Percentiles rank a stretch among this genome's conserved stretches.
These are phyloP conservation scores for Morpho achilles DNA, from an alignment of 2,888 invertebrate species.

Conservation along the genomic window DNA sequence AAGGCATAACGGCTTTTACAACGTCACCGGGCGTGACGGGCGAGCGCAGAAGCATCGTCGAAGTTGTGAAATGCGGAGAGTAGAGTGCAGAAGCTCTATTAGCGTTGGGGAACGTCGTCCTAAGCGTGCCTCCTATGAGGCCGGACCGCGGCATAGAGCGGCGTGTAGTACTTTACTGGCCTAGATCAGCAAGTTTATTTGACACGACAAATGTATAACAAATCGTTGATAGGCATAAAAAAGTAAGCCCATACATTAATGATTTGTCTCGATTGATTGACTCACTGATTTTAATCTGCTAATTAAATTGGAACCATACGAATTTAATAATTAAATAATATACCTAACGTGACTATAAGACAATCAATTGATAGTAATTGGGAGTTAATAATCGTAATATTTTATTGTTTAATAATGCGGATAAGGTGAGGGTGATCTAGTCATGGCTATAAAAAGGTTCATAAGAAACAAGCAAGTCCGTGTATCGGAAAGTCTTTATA, in stretches of 20 bases:
- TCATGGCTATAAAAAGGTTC: neutral
- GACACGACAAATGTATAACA: too few species aligned
- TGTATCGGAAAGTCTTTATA: neutral
- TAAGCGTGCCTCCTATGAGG: too few species aligned
- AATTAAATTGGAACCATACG: neutral
- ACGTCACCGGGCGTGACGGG: too few species aligned
- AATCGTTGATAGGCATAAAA: too few species aligned
- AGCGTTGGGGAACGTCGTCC: too few species aligned
- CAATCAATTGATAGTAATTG: conserved; percentile 2
- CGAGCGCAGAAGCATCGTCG: too few species aligned
- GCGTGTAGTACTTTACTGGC: too few species aligned
- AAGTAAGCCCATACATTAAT: neutral
- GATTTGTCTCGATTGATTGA: neutral
- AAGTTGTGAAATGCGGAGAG: too few species aligned
- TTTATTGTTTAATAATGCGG: conserved; percentile 10
- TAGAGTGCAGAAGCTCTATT: too few species aligned
- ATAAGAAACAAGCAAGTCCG: conserved; percentile 7
- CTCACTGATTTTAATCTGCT: neutral
- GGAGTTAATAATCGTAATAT: conserved; percentile 5
- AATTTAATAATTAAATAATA: neutral
- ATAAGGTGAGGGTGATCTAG: conserved; percentile 6
- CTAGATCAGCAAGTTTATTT: too few species aligned
- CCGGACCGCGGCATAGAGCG: too few species aligned
- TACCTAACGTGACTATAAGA: neutral
- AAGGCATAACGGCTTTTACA: too few species aligned